Evolutionary conservation across 2,797 vertebrate genomes (phyloP).

Genomic region (Phaenicophaeus curvirostris): DNA sequence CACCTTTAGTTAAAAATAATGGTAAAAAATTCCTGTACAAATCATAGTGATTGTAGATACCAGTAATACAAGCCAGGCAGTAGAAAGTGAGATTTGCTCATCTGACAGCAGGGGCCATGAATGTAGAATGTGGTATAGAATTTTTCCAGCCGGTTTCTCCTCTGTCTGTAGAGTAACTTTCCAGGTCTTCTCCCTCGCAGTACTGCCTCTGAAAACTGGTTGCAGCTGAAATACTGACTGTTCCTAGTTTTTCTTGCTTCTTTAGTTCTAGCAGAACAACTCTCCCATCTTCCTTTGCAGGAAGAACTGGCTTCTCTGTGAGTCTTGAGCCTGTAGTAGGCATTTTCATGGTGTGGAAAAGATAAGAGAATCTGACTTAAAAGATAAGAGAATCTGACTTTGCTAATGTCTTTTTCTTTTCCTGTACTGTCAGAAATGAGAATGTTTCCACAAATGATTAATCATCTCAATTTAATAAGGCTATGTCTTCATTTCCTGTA

Average conservation of each 20-base stretch:
- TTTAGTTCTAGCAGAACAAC: not conserved
- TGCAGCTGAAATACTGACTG: not conserved
- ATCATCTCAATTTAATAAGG: not conserved
- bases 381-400: not conserved
- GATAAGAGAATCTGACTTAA: not conserved
- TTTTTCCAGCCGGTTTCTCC: not conserved
- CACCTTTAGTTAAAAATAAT: not conserved
- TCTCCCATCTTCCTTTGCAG: not conserved
- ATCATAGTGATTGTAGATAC: not conserved
- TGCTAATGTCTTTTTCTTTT: not conserved
- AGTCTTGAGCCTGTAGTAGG: not conserved
- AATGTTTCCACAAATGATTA: conserved; percentile 1
- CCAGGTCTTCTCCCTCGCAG: not conserved
- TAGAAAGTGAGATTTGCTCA: not conserved
- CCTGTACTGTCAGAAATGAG: not conserved
- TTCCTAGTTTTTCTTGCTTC: not conserved
- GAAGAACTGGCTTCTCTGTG: not conserved
- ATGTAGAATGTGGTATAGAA: not conserved
- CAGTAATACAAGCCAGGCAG: not conserved
- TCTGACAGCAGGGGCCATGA: not conserved
- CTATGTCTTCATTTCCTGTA: not conserved
- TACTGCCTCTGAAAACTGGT: not conserved
- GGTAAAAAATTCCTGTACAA: not conserved
- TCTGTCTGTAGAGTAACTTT: not conserved
- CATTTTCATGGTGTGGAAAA: not conserved